Conservation (phyloP, 64 coral and sea anemone genomes). For the Cladopsammia gracilis region DNA sequence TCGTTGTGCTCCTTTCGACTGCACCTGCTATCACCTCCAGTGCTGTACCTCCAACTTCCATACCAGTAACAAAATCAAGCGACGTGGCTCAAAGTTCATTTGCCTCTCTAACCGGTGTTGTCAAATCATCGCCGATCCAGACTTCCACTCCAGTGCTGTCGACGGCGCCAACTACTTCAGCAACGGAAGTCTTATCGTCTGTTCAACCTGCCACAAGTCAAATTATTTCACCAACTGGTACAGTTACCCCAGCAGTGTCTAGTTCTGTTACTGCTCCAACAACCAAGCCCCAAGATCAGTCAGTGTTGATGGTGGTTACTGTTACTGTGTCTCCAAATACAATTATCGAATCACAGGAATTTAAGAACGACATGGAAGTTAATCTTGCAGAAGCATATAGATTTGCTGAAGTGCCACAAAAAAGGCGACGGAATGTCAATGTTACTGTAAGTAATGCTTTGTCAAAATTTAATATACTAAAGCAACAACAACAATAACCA, state of each 20-base stretch:
- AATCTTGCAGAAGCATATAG: conserved; percentile 46
- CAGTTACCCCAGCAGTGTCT: not conserved
- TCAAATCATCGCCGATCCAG: not conserved
- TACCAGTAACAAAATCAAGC: not conserved
- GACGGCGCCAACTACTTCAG: not conserved
- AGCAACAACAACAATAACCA: too few relatives aligned
- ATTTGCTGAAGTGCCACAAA: not conserved
- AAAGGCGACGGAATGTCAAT: too few relatives aligned
- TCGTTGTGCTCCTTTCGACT: not conserved
- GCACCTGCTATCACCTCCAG: not conserved
- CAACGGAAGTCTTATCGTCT: not conserved
- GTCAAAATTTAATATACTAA: too few relatives aligned
- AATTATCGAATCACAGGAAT: conserved; percentile 2
- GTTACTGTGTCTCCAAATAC: conserved; percentile 21
- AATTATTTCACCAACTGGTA: not conserved
- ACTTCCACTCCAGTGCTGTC: not conserved
- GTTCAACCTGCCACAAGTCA: not conserved
- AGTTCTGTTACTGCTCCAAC: conserved; percentile 53
- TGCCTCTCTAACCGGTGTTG: not conserved
- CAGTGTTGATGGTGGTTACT: conserved; percentile 7
- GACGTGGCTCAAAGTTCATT: not conserved
- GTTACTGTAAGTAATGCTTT: too few relatives aligned
- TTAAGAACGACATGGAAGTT: conserved; percentile 41
- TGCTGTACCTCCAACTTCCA: not conserved
- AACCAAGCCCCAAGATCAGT: conserved; percentile 9